A percentile compares a stretch with the other conserved stretches of the same genome.
Evolutionary conservation across 1,140 invertebrate species (phyloP).

Genomic region (Calliphora vicina): DNA sequence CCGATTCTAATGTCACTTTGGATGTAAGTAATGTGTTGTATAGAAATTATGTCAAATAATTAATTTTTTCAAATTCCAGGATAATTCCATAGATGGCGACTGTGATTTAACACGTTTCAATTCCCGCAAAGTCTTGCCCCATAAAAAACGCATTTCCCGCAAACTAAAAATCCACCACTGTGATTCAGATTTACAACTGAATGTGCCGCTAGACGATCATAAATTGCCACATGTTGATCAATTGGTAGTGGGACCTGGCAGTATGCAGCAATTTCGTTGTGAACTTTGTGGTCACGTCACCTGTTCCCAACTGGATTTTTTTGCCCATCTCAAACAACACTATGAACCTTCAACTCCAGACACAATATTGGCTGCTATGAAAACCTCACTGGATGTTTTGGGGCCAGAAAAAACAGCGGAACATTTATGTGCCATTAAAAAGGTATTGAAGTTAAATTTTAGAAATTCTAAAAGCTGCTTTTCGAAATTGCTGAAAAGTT

Average conservation of each 20-base stretch:
- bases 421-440: conserved; percentile 27
- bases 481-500: background rate
- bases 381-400: conserved; percentile 59
- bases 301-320: conserved; percentile 74
- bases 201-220: conserved; percentile 7
- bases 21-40: conserved; percentile 2
- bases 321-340: conserved; percentile 78
- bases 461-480: too few relatives aligned
- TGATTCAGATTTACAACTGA: conserved; percentile 44
- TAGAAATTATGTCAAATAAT: background rate
- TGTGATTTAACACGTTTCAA: conserved; percentile 32
- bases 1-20: conserved; percentile 28
- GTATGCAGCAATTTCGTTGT: conserved; percentile 67
- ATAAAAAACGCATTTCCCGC: conserved; percentile 68
- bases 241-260: background rate
- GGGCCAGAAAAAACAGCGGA: conserved; percentile 27
- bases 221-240: conserved; percentile 9
- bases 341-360: conserved; percentile 70
- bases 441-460: conserved; percentile 20
- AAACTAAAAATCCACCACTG: conserved; percentile 65
- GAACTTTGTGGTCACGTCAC: conserved; percentile 73
- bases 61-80: background rate
- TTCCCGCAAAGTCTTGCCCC: conserved; percentile 62
- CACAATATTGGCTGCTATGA: conserved; percentile 56
- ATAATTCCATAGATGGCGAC: conserved; percentile 18